Conservation (phyloP, 2,888 invertebrate species). For the Cinara cedri region DNA sequence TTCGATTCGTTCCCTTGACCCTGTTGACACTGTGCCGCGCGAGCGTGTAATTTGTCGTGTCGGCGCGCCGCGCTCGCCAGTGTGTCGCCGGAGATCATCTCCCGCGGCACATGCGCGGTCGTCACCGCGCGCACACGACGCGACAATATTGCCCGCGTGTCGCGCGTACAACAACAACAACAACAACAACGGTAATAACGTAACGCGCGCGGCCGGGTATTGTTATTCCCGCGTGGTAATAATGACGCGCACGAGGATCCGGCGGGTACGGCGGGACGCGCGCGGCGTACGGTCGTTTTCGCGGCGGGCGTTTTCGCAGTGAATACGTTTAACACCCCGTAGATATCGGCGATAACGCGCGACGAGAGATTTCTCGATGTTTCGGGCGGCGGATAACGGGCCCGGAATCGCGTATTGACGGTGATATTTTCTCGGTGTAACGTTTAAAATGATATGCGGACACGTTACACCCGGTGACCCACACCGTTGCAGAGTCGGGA, state of each 20-base stretch:
- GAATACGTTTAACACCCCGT: no score
- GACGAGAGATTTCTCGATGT: no score
- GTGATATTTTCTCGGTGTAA: no score
- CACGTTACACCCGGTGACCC: no score
- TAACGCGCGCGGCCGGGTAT: conserved; percentile 20
- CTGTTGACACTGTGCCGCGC: conserved; percentile 38
- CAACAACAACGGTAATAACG: conserved; percentile 35
- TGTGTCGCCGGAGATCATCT: conserved; percentile 33
- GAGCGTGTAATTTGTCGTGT: conserved; percentile 47
- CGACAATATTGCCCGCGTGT: neutral
- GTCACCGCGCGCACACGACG: neutral
- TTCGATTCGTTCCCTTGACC: conserved; percentile 46
- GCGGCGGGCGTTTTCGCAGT: no score
- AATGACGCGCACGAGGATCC: neutral
- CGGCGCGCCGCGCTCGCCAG: neutral
- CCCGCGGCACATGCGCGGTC: neutral
- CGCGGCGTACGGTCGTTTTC: no score
- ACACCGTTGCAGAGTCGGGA: no score
- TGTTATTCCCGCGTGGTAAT: conserved; percentile 26
- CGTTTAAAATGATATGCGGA: no score
- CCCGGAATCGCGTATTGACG: no score
- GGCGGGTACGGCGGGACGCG: no score
- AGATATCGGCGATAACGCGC: no score
- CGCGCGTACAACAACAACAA: neutral
- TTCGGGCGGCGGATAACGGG: no score